Evolutionary conservation across 2,113 vertebrate species (phyloP), one percentile per base, ranked within the genome.

Genomic region (Protomyctophum bolini): DNA sequence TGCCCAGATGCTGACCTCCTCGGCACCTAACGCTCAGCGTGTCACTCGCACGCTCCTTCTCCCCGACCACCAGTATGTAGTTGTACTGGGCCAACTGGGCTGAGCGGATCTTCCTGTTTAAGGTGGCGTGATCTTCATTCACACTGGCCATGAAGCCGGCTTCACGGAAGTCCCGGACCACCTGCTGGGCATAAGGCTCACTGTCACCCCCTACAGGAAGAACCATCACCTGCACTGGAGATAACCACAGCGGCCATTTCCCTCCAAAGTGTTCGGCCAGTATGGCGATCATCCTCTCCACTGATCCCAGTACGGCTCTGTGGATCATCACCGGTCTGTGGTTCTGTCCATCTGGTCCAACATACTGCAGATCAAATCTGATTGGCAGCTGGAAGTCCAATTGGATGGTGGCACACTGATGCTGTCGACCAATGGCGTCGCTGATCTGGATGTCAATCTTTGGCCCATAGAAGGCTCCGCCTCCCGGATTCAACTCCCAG

Each of bases 161-260:
- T 15, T 91, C 83, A 65, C 28, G 84, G 57, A 97, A 92, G 75
- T 63, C 84, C 8, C 49, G 83, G 1, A 91, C 92, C 55, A 95
- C 93, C 93, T 96, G 91, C 2, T 77, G 85, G 29, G 93, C 87
- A 0, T 96, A 97, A 0, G 75, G 87, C 85, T 95, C 95, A 1
- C 86, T 90, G 58, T 88, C 89, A 0, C 87, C 80, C 59, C 92
- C 94, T 60, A 96, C 87, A 10, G 96, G 95, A 73, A 98, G 88
- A 28, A 98, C 94, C 79, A 94, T 91, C 14, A 95, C 85, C 84
- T 98, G 96, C 46, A 87, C 89, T 0, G 96, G 96, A 8, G 96
- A 98, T 60, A 98, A 82, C 96, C 96, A 98, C 63, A 98, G 81
- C 0, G 96, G 96, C 96, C 96, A 97, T 91, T 92, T 94, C 0